A percentile compares a stretch with the other conserved stretches of the same genome.
Evolutionary conservation across 2,113 vertebrate genomes (phyloP).

Genomic region (Scopus umbretta): DNA sequence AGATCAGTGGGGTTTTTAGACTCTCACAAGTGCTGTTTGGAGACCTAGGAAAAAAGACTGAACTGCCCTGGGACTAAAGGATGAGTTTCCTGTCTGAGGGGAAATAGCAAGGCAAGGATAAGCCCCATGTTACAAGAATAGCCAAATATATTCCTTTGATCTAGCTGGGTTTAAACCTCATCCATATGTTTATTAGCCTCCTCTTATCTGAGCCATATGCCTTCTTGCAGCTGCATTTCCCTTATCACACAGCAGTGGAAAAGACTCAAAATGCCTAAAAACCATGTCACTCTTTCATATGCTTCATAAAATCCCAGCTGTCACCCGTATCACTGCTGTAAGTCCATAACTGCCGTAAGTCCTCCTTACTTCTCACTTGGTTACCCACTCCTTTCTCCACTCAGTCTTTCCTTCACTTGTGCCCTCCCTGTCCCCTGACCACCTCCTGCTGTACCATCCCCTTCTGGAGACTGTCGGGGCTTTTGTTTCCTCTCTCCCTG

Average conservation of each 20-base stretch:
- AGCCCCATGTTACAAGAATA: background rate
- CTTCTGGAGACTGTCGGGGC: background rate
- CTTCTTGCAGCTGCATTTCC: background rate
- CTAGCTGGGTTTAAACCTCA: conserved; percentile 12
- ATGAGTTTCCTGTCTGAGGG: background rate
- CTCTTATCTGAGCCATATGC: conserved; percentile 9
- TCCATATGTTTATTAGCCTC: conserved; percentile 33
- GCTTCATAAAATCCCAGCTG: background rate
- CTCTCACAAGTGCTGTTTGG: background rate
- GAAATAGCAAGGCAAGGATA: background rate
- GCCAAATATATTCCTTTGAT: conserved; percentile 31
- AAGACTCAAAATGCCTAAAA: conserved; percentile 8
- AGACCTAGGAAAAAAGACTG: background rate
- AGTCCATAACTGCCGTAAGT: background rate
- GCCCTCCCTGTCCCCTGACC: background rate
- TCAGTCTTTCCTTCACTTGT: background rate
- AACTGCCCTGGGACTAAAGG: background rate
- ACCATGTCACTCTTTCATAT: background rate
- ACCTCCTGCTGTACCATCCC: background rate
- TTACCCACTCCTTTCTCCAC: background rate
- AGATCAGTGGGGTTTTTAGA: background rate
- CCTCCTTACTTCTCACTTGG: background rate
- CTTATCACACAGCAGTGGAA: background rate
- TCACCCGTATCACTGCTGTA: background rate
- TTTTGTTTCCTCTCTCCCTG: background rate